These are phyloP conservation scores for Gonocerus acuteangulatus DNA, from an alignment of 2,888 invertebrate species.

Conservation along the genomic window DNA sequence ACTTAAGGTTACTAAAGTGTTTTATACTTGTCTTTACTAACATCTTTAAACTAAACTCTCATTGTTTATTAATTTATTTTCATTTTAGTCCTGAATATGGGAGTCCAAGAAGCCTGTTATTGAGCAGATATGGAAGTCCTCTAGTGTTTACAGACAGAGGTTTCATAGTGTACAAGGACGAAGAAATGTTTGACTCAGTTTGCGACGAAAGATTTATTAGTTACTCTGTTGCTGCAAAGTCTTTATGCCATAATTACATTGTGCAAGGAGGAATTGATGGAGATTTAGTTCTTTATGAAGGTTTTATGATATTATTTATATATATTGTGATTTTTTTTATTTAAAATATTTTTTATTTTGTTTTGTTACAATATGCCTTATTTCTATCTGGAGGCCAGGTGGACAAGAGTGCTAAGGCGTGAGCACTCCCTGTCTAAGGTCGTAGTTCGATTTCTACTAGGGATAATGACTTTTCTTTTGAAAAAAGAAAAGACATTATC, in stretches of 20 bases:
- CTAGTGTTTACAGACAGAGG: conserved; percentile 11
- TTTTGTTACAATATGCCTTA: no score
- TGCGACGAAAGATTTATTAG: conserved; percentile 2
- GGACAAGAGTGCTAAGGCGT: no score
- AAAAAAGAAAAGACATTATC: no score
- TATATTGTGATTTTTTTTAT: no score
- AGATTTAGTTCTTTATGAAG: conserved; percentile 1
- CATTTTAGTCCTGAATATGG: conserved; percentile 15
- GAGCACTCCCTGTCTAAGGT: no score
- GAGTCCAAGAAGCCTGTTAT: background rate
- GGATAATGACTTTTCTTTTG: no score
- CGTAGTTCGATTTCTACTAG: no score
- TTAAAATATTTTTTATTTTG: no score
- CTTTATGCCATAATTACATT: background rate
- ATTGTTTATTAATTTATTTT: background rate
- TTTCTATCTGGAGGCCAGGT: no score
- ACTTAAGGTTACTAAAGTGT: background rate
- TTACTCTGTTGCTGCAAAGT: conserved; percentile 1
- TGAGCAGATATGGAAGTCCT: background rate
- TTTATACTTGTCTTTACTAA: background rate
- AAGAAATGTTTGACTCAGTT: background rate
- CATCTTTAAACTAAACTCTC: no score
- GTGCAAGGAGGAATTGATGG: conserved; percentile 8
- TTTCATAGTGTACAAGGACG: background rate
- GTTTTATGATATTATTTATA: background rate